Evolutionary conservation across 2,113 vertebrate species (phyloP), one percentile per base, ranked within the genome.

Genomic region (Alectura lathami): DNA sequence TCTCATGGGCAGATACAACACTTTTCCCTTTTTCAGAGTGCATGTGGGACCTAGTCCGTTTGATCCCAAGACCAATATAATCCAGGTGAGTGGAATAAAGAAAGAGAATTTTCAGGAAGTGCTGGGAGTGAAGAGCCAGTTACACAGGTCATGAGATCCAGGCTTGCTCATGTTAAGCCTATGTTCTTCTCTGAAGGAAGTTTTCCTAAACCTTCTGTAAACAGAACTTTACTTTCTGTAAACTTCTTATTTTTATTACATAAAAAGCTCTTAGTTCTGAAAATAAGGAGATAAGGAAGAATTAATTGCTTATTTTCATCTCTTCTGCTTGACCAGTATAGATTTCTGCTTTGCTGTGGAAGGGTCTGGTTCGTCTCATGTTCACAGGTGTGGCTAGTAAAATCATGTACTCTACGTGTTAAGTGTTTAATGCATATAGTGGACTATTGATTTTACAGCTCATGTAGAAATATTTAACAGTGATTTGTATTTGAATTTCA

Each of bases 21-120:
- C 98, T 32, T 99, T 99, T 84, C 99, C 99, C 5, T 99, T 99
- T 97, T 99, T 99, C 96, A 99, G 86, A 95, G 96, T 98, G 62
- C 96, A 95, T 27, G 97, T 99, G 82, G 98, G 96, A 66, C 98
- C 96, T 91, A 98, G 97, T 95, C 97, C 97, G 23, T 93, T 67
- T 47, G 97, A 98, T 89, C 91, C 80, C 20, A 85, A 96, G 74
- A 78, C 6, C 7, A 97, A 97, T 75, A 91, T 93, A 54, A 98
- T 97, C 78, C 98, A 98, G 98, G 98, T 98, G 89, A 97, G 96
- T 80, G 17, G 34, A 22, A n/a, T 51, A 64, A 53, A 53, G 21
- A 83, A 68, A 75, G 22, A 67, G 6, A 18, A 47, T 43, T 51
- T 23, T 42, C 22, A n/a, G 26, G 47, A 79, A 79, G 7, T 26